These are phyloP conservation scores for Cryptotis parvus DNA, from an alignment of 2,113 vertebrate species.

Conservation along the genomic window DNA sequence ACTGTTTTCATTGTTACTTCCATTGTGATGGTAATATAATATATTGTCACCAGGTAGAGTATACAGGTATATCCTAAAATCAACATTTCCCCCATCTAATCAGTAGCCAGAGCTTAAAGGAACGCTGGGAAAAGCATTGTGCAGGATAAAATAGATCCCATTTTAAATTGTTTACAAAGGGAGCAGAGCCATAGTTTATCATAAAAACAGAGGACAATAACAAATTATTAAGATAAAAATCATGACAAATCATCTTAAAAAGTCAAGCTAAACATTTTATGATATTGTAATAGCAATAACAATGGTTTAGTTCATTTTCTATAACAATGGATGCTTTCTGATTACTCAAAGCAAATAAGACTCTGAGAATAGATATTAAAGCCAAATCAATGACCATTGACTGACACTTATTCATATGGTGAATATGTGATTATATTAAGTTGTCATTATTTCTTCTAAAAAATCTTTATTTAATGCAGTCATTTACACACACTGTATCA, in stretches of 20 bases:
- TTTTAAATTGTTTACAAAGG: background rate
- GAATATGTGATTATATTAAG: background rate
- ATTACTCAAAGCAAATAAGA: background rate
- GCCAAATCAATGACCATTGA: background rate
- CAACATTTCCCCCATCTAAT: background rate
- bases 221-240: background rate
- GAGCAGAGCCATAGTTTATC: background rate
- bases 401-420: background rate
- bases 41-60: too few species aligned
- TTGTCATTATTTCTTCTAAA: background rate
- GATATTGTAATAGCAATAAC: background rate
- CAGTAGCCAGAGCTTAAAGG: background rate
- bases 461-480: background rate
- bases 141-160: background rate
- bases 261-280: background rate
- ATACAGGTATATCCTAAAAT: background rate
- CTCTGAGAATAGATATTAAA: background rate
- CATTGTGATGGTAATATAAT: background rate
- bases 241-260: background rate
- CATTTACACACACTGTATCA: background rate
- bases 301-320: background rate
- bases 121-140: background rate
- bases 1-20: background rate
- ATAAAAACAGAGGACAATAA: background rate
- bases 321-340: background rate